Percentiles rank a stretch among this genome's conserved stretches.
Conservation (phyloP, 1,140 invertebrate genomes). For the Pentalonia nigronervosa region DNA sequence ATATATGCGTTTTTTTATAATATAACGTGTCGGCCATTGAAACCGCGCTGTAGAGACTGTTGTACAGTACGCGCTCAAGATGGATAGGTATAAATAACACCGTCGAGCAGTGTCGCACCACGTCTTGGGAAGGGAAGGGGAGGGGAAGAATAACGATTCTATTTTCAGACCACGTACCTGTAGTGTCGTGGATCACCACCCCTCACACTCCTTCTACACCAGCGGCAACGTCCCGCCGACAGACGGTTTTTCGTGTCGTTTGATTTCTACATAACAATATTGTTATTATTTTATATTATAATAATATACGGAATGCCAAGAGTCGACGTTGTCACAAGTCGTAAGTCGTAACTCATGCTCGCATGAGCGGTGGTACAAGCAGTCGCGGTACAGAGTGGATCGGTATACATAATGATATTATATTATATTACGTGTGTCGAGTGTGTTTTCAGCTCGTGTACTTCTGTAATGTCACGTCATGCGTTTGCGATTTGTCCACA, state of each 20-base stretch:
- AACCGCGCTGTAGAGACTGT: background rate
- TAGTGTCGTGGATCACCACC: background rate
- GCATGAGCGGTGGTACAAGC: background rate
- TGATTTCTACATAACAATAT: background rate
- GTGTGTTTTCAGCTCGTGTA: background rate
- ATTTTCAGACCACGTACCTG: background rate
- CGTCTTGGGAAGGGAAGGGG: background rate
- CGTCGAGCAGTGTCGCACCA: background rate
- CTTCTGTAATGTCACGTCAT: background rate
- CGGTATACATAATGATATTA: background rate
- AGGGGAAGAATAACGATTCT: background rate
- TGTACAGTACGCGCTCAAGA: background rate
- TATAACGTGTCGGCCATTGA: background rate
- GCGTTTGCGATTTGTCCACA: background rate
- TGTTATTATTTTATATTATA: background rate
- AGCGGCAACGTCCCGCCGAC: background rate
- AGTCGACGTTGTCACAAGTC: background rate
- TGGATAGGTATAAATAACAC: background rate
- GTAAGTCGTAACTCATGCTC: background rate
- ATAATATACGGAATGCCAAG: background rate
- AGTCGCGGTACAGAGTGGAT: background rate
- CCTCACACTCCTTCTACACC: background rate
- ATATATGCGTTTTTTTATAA: constrained; percentile 1
- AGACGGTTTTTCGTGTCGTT: background rate
- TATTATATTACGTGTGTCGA: background rate